Evolutionary conservation across 2,888 invertebrate genomes (phyloP).

Genomic region (Tenthredo mesomela): DNA sequence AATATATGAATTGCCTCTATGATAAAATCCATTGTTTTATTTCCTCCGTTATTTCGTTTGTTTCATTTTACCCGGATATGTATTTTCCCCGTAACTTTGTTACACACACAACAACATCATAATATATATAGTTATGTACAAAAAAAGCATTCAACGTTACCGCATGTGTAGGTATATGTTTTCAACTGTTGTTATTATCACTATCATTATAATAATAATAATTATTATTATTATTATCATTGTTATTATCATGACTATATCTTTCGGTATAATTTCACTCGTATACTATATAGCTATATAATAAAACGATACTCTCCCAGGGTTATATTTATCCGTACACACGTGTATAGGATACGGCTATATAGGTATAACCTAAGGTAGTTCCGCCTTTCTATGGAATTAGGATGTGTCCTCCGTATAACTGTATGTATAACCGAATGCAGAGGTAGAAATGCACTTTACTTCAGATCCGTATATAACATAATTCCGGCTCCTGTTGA

Average conservation of each 20-base stretch:
- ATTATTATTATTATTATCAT: neutral
- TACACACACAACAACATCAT: no score
- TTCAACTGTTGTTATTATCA: neutral
- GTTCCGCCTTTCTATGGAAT: slow-evolving; percentile 49
- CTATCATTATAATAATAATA: neutral
- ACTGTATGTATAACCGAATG: neutral
- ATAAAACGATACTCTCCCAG: neutral
- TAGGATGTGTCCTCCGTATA: slow-evolving; percentile 55
- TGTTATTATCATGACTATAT: neutral
- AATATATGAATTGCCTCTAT: no score
- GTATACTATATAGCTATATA: neutral
- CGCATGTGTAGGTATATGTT: neutral
- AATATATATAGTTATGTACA: no score
- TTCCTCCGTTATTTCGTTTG: no score
- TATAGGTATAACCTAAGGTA: neutral
- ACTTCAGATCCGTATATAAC: slow-evolving; percentile 58
- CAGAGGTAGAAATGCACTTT: slow-evolving; percentile 57
- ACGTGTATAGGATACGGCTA: neutral
- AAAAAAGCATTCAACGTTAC: neutral
- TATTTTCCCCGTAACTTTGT: no score
- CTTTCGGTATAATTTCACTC: neutral
- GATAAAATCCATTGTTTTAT: no score
- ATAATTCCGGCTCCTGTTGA: slow-evolving; percentile 20
- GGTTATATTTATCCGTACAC: neutral
- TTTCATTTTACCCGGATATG: no score